phyloP scores from a whole-genome alignment of 2,113 vertebrate genomes.

The Archocentrus centrarchus region DNA sequence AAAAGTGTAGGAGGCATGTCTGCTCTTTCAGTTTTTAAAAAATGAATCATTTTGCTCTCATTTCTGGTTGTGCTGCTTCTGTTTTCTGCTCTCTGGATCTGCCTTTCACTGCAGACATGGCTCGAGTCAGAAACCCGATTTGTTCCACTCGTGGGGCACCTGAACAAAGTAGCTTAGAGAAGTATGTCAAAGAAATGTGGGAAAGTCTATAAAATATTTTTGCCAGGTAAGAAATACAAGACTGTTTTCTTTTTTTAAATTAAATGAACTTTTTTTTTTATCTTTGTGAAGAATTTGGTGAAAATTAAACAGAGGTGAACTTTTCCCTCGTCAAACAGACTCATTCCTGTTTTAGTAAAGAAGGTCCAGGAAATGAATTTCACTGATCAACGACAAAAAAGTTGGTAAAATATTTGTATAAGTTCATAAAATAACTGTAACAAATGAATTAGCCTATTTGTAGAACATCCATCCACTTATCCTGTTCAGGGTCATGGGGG shows the following conservation, averaged over 20 bases:
- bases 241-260: not conserved
- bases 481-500: no score
- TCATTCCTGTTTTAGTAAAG: not conserved
- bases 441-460: not conserved
- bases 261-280: not conserved
- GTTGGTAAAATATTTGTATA: not conserved
- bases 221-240: not conserved
- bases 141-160: not conserved
- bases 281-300: not conserved
- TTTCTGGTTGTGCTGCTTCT: not conserved
- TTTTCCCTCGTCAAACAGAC: no score
- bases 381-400: not conserved
- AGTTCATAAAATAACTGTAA: not conserved
- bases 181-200: not conserved
- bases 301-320: no score
- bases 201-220: not conserved
- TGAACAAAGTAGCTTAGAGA: not conserved
- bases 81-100: not conserved
- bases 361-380: not conserved
- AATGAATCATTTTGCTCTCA: not conserved
- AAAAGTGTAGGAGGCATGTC: not conserved
- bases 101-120: no score
- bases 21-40: not conserved
- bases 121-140: not conserved
- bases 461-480: no score